Evolutionary conservation across 2,113 vertebrate genomes (phyloP).

Genomic region (Callaeas wilsoni): DNA sequence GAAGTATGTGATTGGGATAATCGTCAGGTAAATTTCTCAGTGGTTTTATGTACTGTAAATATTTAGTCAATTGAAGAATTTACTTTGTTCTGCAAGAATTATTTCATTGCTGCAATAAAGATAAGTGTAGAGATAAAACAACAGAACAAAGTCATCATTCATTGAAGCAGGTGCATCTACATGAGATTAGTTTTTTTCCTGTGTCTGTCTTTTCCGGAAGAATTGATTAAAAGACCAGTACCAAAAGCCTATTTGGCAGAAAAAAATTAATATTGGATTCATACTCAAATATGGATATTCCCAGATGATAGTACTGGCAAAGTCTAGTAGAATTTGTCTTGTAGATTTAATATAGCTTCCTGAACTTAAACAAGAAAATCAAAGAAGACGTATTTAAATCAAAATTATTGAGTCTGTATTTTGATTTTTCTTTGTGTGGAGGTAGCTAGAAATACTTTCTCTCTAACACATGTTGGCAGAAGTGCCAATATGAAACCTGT

Average conservation of each 20-base stretch:
- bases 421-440: not conserved
- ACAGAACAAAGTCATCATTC: not conserved
- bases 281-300: not conserved
- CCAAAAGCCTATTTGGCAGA: not conserved
- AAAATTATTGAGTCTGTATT: not conserved
- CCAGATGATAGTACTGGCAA: not conserved
- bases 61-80: not conserved
- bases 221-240: not conserved
- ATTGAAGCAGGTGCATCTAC: not conserved
- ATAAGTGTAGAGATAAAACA: not conserved
- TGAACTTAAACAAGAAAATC: not conserved
- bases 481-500: not conserved
- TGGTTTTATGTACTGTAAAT: not conserved
- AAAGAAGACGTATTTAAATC: not conserved
- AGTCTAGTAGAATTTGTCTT: not conserved
- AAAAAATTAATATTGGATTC: not conserved
- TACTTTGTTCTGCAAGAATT: not conserved
- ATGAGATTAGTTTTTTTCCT: not conserved
- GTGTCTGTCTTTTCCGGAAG: not conserved
- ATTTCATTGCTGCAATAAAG: not conserved
- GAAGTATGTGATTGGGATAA: not conserved
- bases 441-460: not conserved
- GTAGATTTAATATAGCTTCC: not conserved
- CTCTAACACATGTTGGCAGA: not conserved
- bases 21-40: not conserved